Evolutionary conservation across 2,797 vertebrate genomes (phyloP).

Genomic region (Tinamus major): DNA sequence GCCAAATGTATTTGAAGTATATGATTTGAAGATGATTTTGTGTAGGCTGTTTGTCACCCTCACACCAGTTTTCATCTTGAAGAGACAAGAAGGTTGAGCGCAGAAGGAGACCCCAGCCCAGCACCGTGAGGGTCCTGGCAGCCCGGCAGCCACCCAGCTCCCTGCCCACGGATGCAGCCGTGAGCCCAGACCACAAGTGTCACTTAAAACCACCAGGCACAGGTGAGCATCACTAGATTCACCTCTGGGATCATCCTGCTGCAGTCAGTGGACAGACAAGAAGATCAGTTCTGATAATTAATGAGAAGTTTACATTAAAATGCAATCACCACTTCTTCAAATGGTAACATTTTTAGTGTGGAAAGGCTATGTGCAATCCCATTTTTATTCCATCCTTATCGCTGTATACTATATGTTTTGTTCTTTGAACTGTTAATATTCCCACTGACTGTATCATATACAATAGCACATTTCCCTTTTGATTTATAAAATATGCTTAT

Average conservation of each 20-base stretch:
- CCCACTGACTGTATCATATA: conserved; percentile 47
- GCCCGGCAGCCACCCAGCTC: neutral
- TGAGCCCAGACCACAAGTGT: neutral
- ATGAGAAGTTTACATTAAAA: neutral
- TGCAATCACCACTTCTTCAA: neutral
- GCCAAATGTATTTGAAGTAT: neutral
- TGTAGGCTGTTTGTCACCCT: neutral
- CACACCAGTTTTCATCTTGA: neutral
- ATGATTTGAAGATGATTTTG: neutral
- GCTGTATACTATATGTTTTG: conserved; percentile 23
- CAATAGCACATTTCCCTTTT: conserved; percentile 35
- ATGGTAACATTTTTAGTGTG: neutral
- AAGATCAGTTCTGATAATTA: neutral
- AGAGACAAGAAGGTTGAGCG: neutral
- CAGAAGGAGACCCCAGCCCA: neutral
- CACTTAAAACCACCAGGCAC: neutral
- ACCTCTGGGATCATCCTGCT: neutral
- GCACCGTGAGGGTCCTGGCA: neutral
- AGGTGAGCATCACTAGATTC: neutral
- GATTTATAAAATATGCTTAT: conserved; percentile 67
- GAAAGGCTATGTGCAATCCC: neutral
- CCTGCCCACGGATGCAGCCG: neutral
- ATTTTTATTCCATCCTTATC: conserved; percentile 48
- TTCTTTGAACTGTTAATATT: conserved; percentile 50
- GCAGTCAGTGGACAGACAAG: neutral